These are phyloP conservation scores for Sylvia atricapilla DNA, from an alignment of 2,113 vertebrate species.

Conservation along the genomic window DNA sequence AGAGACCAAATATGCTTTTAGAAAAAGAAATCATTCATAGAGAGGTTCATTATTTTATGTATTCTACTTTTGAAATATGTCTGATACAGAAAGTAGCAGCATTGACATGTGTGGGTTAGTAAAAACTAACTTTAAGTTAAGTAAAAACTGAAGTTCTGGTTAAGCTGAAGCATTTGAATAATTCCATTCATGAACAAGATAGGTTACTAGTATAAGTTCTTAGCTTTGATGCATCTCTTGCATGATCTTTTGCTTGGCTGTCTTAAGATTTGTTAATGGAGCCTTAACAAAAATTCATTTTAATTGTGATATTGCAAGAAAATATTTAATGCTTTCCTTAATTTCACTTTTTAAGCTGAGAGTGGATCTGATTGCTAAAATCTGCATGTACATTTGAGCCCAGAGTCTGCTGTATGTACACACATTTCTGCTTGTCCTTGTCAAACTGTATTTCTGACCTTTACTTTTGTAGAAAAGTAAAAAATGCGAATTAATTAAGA, in stretches of 20 bases:
- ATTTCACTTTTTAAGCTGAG: neutral
- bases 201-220: neutral
- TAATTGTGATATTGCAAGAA: neutral
- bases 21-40: neutral
- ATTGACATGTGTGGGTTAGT: neutral
- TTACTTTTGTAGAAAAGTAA: neutral
- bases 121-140: neutral
- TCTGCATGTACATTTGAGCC: neutral
- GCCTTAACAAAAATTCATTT: neutral
- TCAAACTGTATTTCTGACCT: neutral
- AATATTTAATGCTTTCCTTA: neutral
- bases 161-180: neutral
- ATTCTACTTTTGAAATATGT: neutral
- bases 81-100: neutral
- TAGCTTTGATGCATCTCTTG: neutral
- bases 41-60: neutral
- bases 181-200: neutral
- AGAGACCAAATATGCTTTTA: neutral
- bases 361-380: neutral
- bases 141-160: neutral
- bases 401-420: neutral
- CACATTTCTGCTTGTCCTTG: neutral
- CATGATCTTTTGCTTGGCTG: neutral
- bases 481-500: neutral
- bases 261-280: rapidly evolving